These are phyloP conservation scores for Aleiodes sp. DNA, from an alignment of 1,140 invertebrate genomes.

Conservation along the genomic window DNA sequence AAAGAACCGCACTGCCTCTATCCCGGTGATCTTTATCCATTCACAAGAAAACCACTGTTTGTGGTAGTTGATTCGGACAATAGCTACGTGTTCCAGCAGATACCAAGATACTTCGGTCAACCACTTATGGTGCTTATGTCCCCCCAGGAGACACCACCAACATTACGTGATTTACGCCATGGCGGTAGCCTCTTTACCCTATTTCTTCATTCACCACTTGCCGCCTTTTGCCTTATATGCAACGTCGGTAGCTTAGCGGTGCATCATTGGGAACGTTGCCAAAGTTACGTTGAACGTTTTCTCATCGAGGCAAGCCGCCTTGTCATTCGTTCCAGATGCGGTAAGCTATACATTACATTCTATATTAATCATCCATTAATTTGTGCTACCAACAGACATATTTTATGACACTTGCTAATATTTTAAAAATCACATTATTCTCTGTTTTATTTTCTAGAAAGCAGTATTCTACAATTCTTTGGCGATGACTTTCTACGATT, in stretches of 20 bases:
- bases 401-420: no score
- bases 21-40: constrained; percentile 92
- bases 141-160: constrained; percentile 86
- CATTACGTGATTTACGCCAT: constrained; percentile 88
- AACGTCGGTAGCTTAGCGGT: constrained; percentile 87
- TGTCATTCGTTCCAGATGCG: constrained; percentile 83
- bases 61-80: constrained; percentile 96
- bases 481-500: constrained; percentile 93
- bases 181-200: constrained; percentile 94
- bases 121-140: constrained; percentile 95
- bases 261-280: constrained; percentile 90
- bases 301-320: constrained; percentile 88
- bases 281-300: constrained; percentile 88
- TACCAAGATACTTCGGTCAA: constrained; percentile 93
- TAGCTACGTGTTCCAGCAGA: constrained; percentile 92
- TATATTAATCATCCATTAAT: not conserved
- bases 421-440: no score
- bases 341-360: constrained; percentile 66
- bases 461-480: constrained; percentile 87
- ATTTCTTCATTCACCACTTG: constrained; percentile 93
- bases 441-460: constrained; percentile 70
- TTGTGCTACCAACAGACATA: constrained; percentile 1
- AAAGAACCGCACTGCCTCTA: constrained; percentile 91
- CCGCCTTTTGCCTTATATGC: constrained; percentile 92
- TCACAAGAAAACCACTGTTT: constrained; percentile 91